phyloP scores from a whole-genome alignment of 2,797 vertebrate species.

The Taeniopygia guttata region DNA sequence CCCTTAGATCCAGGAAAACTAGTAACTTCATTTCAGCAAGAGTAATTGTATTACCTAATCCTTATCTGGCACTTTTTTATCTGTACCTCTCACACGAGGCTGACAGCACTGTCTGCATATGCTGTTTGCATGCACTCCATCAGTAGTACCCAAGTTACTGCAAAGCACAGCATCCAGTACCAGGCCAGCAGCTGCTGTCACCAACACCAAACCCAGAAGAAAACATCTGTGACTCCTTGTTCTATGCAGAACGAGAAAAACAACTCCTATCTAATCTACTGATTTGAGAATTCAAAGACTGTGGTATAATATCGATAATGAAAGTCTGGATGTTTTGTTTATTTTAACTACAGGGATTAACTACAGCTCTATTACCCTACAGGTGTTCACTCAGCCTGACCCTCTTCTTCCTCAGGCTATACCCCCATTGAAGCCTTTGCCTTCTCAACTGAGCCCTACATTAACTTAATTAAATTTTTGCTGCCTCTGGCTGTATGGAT shows the following conservation, averaged over 20 bases:
- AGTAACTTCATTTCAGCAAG: neutral
- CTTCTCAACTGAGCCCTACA: neutral
- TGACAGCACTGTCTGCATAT: rapidly evolving
- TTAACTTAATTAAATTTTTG: neutral
- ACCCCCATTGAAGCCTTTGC: neutral
- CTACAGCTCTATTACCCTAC: neutral
- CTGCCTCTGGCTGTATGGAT: neutral
- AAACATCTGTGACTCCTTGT: neutral
- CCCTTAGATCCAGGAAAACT: neutral
- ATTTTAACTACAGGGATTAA: neutral
- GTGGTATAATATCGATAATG: neutral
- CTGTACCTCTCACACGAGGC: neutral
- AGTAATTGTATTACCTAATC: neutral
- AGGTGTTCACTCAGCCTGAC: neutral
- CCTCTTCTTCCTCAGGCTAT: neutral
- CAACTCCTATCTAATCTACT: neutral
- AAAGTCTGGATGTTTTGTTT: neutral
- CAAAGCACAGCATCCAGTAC: neutral
- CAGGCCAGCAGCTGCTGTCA: neutral
- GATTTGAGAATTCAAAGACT: neutral
- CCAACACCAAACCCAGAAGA: neutral
- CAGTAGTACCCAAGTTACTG: neutral
- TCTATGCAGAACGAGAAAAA: neutral
- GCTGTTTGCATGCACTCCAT: neutral
- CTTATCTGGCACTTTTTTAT: neutral